Base-by-base conservation (phyloP, 2,113 vertebrate genomes). In the Lipotes vexillifer region DNA sequence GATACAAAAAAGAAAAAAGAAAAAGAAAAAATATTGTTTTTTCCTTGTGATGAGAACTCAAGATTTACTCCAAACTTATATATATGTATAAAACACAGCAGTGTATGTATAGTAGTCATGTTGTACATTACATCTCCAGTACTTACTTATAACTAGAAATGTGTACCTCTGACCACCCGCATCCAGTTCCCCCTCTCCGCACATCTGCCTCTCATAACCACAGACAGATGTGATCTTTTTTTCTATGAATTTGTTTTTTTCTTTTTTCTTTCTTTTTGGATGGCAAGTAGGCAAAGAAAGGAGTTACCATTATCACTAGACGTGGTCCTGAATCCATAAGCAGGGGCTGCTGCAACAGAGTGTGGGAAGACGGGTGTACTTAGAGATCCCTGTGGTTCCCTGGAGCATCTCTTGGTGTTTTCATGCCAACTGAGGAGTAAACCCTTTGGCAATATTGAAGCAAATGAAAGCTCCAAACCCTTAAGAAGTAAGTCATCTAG, bases 181-280 rank as follows among this genome's bases (percentile, higher is more conserved):
- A n/a, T 46, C 33, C 18, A n/a, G 29, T 77, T 41, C 17, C 11
- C 21, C 1, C 2, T 21, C 3, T 21, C 4, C 1, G 29, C 31
- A 66, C 2, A 6, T 12, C 23, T 44, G 27, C 14, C 21, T 55
- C 21, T 77, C 36, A 44, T 77, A 31, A 29, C 46, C 59, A 85
- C 15, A 86, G 33, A 55, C 15, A 86, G 33, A 55, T 33, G n/a
- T 29, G 13, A 77, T 66, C 46, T 86, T 33, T 66, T n/a, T 57
- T 38, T 13, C 11, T 69, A 17, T 72, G 14, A 20, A 12, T 74
- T 27, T 21, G 3, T 2, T 25, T 6, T 7, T 46, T 14, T 13
- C 5, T 83, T 44, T 44, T n/a, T 38, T 31, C 41, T n/a, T 66
- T 15, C 46, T 57, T n/a, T 44, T 69, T 81, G 15, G 5, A 68